Conservation (phyloP, 2,113 vertebrate species). For the Dunckerocampus dactyliophorus region DNA sequence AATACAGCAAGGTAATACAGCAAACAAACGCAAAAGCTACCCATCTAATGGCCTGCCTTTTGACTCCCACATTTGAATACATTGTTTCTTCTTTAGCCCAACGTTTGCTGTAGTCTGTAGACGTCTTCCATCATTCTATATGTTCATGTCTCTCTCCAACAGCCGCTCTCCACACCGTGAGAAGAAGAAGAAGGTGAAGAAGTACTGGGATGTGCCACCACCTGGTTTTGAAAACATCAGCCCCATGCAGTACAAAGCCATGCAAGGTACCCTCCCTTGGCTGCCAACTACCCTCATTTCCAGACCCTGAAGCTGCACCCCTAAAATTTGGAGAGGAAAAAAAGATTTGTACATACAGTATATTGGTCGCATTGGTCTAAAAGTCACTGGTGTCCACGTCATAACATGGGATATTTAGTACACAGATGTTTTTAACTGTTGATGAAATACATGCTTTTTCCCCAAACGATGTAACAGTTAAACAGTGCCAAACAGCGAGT, state of each 20-base stretch:
- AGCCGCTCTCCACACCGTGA: conserved; percentile 86
- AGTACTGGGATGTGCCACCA: conserved; percentile 90
- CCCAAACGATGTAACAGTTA: no score
- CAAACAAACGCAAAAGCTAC: conserved; percentile 17
- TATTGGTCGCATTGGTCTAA: no score
- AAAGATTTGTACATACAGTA: no score
- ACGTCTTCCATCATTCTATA: not conserved
- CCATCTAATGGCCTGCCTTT: conserved; percentile 25
- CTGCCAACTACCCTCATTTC: not conserved
- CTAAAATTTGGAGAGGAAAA: no score
- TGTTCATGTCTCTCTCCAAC: conserved; percentile 21
- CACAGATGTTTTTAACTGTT: no score
- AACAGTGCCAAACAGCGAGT: no score
- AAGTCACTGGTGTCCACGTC: no score
- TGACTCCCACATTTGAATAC: not conserved
- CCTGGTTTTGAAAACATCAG: conserved; percentile 91
- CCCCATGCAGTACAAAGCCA: conserved; percentile 95
- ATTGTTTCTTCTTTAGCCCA: conserved; percentile 13
- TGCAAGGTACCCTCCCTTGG: conserved; percentile 77
- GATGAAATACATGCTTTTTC: no score
- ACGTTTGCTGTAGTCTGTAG: not conserved
- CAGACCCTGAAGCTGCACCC: no score
- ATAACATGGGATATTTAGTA: no score
- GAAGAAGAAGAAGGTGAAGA: conserved; percentile 88
- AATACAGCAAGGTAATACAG: conserved; percentile 74